Evolutionary conservation across 2,888 invertebrate species (phyloP).

Genomic region (Microplitis deprimator): DNA sequence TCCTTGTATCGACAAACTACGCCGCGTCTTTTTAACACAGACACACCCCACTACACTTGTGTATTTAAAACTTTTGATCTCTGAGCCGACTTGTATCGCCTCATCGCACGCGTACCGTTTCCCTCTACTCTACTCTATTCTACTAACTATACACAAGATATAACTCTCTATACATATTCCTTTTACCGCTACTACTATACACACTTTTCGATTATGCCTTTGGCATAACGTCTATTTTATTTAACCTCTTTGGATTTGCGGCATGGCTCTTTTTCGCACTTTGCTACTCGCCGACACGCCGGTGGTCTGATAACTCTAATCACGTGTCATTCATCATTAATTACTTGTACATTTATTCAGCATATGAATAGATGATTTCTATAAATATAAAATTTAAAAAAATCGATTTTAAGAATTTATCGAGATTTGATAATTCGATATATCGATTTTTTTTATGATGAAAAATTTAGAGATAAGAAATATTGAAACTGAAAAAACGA

Average conservation of each 20-base stretch:
- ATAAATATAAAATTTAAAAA: too few relatives aligned
- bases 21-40: slow-evolving; percentile 39
- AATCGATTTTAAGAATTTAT: too few relatives aligned
- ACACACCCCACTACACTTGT: slow-evolving; percentile 18
- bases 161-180: background rate
- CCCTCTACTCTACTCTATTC: slow-evolving; percentile 34
- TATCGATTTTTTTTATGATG: too few relatives aligned
- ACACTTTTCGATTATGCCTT: background rate
- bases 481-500: too few relatives aligned
- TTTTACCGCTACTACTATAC: background rate
- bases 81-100: slow-evolving; percentile 65
- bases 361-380: too few relatives aligned
- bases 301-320: background rate
- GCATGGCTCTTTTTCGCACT: background rate
- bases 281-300: background rate
- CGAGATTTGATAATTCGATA: too few relatives aligned
- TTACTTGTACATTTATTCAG: too few relatives aligned
- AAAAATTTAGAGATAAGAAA: too few relatives aligned
- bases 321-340: too few relatives aligned
- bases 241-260: background rate
- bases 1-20: slow-evolving; percentile 69
- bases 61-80: slow-evolving; percentile 63
- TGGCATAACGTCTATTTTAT: background rate
- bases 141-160: background rate
- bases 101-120: slow-evolving; percentile 62